A percentile compares a stretch with the other conserved stretches of the same genome.
These are phyloP conservation scores for Hesperia comma DNA, from an alignment of 2,888 invertebrate genomes.

Conservation along the genomic window DNA sequence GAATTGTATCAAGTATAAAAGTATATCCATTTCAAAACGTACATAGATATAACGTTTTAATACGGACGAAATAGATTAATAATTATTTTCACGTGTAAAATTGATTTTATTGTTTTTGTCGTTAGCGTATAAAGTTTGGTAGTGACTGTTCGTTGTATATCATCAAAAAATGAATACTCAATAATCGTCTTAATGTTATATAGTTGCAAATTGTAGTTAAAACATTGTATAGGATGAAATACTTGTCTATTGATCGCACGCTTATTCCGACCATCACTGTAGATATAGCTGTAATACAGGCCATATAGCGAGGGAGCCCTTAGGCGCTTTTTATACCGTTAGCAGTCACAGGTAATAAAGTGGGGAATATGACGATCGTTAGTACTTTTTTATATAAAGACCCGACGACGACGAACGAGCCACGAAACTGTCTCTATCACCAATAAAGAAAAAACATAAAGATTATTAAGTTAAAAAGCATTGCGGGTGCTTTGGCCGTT, in stretches of 20 bases:
- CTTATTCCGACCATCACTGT: slow-evolving; percentile 28
- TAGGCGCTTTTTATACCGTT: no score
- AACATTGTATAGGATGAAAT: slow-evolving; percentile 8
- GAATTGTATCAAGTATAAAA: slow-evolving; percentile 1
- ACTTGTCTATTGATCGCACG: slow-evolving; percentile 24
- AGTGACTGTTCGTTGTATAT: neutral
- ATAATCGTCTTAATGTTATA: neutral
- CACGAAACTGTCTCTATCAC: no score
- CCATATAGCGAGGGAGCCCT: slow-evolving; percentile 1
- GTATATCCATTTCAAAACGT: slow-evolving; percentile 1
- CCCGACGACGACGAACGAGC: no score
- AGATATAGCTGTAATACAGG: slow-evolving; percentile 7
- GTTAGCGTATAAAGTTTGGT: slow-evolving; percentile 6
- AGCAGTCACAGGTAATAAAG: no score
- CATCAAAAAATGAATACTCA: slow-evolving; percentile 7
- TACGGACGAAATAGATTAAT: neutral
- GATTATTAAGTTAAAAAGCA: no score
- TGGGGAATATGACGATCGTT: no score
- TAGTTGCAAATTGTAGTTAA: slow-evolving; percentile 8
- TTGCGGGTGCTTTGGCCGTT: no score
- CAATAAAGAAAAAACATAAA: no score
- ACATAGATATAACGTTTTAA: slow-evolving; percentile 1
- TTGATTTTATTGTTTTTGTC: neutral
- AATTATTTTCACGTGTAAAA: neutral
- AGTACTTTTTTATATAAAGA: no score